Base-by-base conservation (phyloP, 2,113 vertebrate species). In the Pedetes capensis region DNA sequence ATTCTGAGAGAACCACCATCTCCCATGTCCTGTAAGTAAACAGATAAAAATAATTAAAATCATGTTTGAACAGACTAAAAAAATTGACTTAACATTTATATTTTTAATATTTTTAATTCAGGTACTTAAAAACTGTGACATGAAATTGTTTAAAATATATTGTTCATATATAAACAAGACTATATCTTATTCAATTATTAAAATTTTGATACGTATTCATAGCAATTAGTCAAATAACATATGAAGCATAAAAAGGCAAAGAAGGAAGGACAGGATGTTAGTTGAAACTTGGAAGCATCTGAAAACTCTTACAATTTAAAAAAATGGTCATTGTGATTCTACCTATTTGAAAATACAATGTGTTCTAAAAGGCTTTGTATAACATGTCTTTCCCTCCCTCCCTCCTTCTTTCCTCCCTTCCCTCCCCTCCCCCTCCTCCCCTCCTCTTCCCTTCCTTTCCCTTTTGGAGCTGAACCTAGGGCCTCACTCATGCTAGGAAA, bases 1-100 rank as follows among this genome's bases (percentile, higher is more conserved):
- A 99, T 98, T 95, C 98, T 98, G 55, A 99, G 98, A 91, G 97
- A 98, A 32, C 94, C 97, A 0, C 87, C 94, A 95, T 97, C 97
- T 94, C 96, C 87, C 0, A 94, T 55, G 6, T 97, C 98, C 99
- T 99, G 97, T 0, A 89, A 93, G 75, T 68, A 97, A 91, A 97
- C 84, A 89, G 51, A 97, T 66, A 96, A 93, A 92, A 93, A 94
- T 57, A 95, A 89, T 97, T 97, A 81, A 95, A 8, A 88, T 83
- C 44, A 92, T 57, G 59, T 83, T 84, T 66, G 51, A 86, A 5
- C 72, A 93, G 66, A 93, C 12, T 78, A 78, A 89, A 96, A 74
- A 51, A 22, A 66, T 57, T 47, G 25, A 88, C 27, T 74, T 93
- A 87, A 86, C 63, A 61, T 87, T 69, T 84, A 78, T 81, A 81